phyloP scores from a whole-genome alignment of 2,113 vertebrate species.

The Hystrix brachyura region DNA sequence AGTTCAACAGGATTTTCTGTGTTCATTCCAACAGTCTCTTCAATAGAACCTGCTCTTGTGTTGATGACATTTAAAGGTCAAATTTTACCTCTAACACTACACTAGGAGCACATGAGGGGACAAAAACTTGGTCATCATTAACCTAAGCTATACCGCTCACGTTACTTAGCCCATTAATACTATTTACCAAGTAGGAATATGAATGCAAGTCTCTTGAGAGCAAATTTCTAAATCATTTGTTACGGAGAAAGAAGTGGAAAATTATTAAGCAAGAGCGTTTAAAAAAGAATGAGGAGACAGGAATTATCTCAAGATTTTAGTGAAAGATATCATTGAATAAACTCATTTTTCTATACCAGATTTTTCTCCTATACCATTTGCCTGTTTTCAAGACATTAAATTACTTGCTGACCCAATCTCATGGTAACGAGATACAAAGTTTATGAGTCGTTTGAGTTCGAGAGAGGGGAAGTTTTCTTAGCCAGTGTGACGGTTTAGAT shows the following conservation, averaged over 20 bases:
- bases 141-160: not conserved
- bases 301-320: not conserved
- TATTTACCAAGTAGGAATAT: not conserved
- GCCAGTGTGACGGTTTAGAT: not conserved
- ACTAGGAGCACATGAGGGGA: not conserved
- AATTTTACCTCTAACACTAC: not conserved
- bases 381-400: not conserved
- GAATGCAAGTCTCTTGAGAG: not conserved
- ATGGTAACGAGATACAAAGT: not conserved
- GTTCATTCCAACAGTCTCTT: not conserved
- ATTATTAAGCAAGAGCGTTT: not conserved
- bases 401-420: not conserved
- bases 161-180: not conserved
- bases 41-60: not conserved
- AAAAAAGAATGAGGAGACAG: not conserved
- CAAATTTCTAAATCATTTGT: not conserved
- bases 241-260: not conserved
- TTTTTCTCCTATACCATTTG: not conserved
- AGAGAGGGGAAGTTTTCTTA: not conserved
- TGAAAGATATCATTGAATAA: not conserved
- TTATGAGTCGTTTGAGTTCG: not conserved
- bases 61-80: not conserved
- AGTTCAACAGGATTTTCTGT: not conserved
- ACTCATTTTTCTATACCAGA: not conserved
- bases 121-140: not conserved